Evolutionary conservation across 2,888 invertebrate species (phyloP), one percentile per base, ranked within the genome.

Genomic region (Drosophila phalerata): DNA sequence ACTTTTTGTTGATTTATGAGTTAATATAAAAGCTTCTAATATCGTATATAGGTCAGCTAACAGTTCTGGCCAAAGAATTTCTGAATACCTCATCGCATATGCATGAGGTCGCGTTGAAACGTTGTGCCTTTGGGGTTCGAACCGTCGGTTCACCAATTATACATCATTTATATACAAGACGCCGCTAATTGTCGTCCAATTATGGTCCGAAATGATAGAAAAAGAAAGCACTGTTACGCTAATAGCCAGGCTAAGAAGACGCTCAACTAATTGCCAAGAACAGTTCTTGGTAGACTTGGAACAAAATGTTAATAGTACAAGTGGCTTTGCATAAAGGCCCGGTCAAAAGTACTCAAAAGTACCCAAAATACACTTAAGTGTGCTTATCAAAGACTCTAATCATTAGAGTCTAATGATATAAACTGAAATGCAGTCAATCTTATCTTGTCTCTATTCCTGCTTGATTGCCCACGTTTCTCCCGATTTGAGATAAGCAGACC

Each of bases 41-140:
- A 38, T 19, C 58, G 32, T 13, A 72, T 64, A 69, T 87, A 74
- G 85, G 83, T 87, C 83, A 87, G 17, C 77, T 83, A 83, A 87
- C 83, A 63, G 83, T 87, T 79, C 73, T 66, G 43, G 47, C 56
- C 53, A 32, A 72, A 67, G 65, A 81, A 81, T 79, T 73, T 81
- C 49, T 57, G 25, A n/a, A 49, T 45, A 61, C 30, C 79, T 79
- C 79, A 87, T 87, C 67, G 79, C 82, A 69, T 83, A 87, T 83
- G 68, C 85, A 87, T 83, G 79, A 77, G 73, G 8, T 64, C 28
- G 30, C 22, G 40, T 15, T 62, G 42, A 60, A 53, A 52, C 19
- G 32, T 43, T 32, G 48, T 51, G 56, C 47, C 61, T 70, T 64
- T 56, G 45, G 42, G 52, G 15, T 37, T 43, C 37, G 11, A n/a